Evolutionary conservation across 2,888 invertebrate genomes (phyloP), one percentile per base, ranked within the genome.

Genomic region (Pelosia muscerda): DNA sequence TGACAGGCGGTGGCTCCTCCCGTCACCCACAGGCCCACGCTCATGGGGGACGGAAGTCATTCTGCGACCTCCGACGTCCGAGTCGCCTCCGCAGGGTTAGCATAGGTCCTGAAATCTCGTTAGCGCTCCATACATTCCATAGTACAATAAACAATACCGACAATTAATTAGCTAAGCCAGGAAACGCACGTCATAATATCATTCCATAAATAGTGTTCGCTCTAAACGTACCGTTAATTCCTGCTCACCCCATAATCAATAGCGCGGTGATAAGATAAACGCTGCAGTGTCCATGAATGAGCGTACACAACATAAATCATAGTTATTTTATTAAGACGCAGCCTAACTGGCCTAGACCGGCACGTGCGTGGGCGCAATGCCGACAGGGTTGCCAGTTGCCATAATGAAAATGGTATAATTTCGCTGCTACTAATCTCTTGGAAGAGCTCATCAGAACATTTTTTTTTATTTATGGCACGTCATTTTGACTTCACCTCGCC

Each of bases 241-340:
- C 54, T 62, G 57, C 42, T 62, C 25, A 58, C 53, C 66, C 34
- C 26, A 25, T 15, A 34, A 38, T 49, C 57, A n/a, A 53, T 65
- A 69, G 57, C 42, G 26, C 11, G 15, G 63, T 49, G 66, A 70
- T 70, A 63, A 70, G 66, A 68, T 68, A 71, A 64, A 71, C 54
- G 31, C 53, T 38, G 53, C 53, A 11, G 53, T 59, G 66, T 49
- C 65, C 72, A 65, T 69, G 72, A 72, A 72, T 72, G 72, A 69
- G 57, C 76, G 74, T 65, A 60, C 65, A 66, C 65, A 56, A 71
- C 69, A 75, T 81, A 71, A 77, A 81, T 81, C 80, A 79, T 81
- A 81, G 80, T 76, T 79, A 80, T 80, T 81, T 81, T 77, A 71
- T 81, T 73, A 73, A 75, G 76, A 78, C 75, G 67, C 71, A 65